Base-by-base conservation (phyloP, 2,888 invertebrate genomes). In the Coelinius sp. region DNA sequence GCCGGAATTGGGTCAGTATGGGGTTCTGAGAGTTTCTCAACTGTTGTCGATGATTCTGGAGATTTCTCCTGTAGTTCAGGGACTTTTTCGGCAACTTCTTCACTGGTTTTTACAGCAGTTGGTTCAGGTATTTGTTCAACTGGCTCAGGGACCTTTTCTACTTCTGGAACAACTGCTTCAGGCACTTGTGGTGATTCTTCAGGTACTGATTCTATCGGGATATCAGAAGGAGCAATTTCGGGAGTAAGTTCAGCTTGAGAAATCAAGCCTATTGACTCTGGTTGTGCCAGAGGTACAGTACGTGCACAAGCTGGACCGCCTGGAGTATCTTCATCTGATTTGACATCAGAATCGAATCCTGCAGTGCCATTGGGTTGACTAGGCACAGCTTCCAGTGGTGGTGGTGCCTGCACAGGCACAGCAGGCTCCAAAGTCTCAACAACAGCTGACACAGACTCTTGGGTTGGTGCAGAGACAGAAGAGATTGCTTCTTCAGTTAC, bases 401-500 rank as follows among this genome's bases (percentile, higher is more conserved):
- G 49, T 31, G 59, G 71, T 7, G 67, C 62, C 5, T 20, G 67
- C 2, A 59, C 67, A 44, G 77, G 64, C 20, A 24, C 63, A n/a
- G 68, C 22, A 10, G 75, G 65, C 56, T 77, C 76, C 53, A 76
- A 67, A 2, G 78, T 75, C 62, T 79, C 82, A 1, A 80, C 77
- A 27, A 81, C 76, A 20, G 81, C 75, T 3, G 81, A 78, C 4
- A 78, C 81, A 2, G 82, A 82, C 72, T 86, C 84, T 6, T 81
- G 82, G 4, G 84, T 79, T 1, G 83, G 75, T 0, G 81, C 78
- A 38, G 83, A 81, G 2, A 81, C 81, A 3, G 86, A 82, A 4
- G 85, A 82, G 46, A 85, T 76, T 8, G 79, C 81, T 76, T 85
- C 83, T 74, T 84, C 81, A 1, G 76, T 79, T 2, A 82, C 77